These are phyloP conservation scores for Caenorhabditis sp. DNA, from an alignment of 2,888 invertebrate genomes.

Conservation along the genomic window DNA sequence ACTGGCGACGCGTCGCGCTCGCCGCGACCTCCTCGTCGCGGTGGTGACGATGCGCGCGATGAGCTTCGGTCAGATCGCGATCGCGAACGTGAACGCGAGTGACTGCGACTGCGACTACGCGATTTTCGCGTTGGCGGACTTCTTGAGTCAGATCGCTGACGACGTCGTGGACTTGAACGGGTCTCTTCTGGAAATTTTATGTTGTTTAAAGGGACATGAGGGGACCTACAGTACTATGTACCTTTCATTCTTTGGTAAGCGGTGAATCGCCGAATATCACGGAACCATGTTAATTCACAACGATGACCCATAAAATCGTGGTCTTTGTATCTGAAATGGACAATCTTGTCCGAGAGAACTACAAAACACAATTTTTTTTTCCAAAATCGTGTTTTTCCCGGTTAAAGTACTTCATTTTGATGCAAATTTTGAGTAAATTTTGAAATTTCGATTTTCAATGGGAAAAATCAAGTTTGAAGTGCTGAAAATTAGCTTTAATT, in stretches of 20 bases:
- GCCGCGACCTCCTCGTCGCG: background rate
- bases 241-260: slow-evolving; percentile 21
- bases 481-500: too few relatives aligned
- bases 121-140: background rate
- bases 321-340: slow-evolving; percentile 60
- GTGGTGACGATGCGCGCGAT: background rate
- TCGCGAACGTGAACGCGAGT: background rate
- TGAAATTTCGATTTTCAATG: too few relatives aligned
- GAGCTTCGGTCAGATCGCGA: background rate
- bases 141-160: slow-evolving; percentile 27
- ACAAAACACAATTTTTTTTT: too few relatives aligned
- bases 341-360: too few relatives aligned
- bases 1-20: background rate
- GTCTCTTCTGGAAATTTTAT: too few relatives aligned
- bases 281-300: slow-evolving; percentile 66
- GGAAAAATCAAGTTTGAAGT: too few relatives aligned
- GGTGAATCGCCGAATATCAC: slow-evolving; percentile 64
- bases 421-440: too few relatives aligned
- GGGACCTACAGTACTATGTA: background rate
- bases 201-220: too few relatives aligned
- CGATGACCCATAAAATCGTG: slow-evolving; percentile 57
- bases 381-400: too few relatives aligned
- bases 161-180: slow-evolving; percentile 27
- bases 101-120: too few relatives aligned
- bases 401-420: too few relatives aligned